Conservation (phyloP, 2,113 vertebrate genomes). For the Pachycephala philippinensis region DNA sequence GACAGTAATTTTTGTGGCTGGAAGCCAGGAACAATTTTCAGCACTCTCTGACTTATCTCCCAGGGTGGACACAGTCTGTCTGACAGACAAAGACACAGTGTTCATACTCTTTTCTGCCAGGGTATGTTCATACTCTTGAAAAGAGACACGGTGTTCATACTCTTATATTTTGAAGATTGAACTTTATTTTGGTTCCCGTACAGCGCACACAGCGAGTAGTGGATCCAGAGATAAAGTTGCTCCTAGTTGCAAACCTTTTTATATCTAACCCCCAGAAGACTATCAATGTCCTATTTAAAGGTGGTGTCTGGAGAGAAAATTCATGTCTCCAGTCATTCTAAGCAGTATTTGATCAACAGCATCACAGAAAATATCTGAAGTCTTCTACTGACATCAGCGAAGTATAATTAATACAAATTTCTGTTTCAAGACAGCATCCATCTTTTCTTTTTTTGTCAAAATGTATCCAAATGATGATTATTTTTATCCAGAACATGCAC, state of each 20-base stretch:
- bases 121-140: background rate
- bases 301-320: background rate
- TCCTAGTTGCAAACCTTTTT: background rate
- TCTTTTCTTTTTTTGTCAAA: background rate
- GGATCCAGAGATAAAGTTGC: background rate
- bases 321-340: background rate
- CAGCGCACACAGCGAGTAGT: background rate
- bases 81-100: background rate
- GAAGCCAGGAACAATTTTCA: background rate
- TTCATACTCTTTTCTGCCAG: background rate
- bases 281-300: background rate
- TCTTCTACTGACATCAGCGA: background rate
- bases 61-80: background rate
- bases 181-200: background rate
- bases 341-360: background rate
- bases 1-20: conserved; percentile 1
- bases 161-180: background rate
- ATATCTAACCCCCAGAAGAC: background rate
- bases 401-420: background rate
- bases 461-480: background rate
- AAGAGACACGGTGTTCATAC: background rate
- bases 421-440: background rate
- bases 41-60: background rate
- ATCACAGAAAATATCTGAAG: background rate
- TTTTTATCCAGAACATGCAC: background rate